These are phyloP conservation scores for Apus apus DNA, from an alignment of 2,113 vertebrate species.

Conservation along the genomic window DNA sequence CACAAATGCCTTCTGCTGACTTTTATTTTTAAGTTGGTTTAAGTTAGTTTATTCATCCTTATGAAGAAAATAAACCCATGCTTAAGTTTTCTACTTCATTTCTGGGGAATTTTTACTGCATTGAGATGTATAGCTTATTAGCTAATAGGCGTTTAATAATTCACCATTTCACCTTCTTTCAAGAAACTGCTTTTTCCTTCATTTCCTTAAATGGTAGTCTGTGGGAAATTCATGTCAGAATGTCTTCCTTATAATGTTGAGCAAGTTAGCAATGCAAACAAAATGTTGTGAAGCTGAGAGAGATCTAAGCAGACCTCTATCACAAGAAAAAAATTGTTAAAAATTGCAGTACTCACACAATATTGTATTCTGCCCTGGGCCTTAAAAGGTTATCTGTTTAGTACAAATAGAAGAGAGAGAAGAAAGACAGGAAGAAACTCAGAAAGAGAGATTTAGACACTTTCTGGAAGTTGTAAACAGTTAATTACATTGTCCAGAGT, in stretches of 20 bases:
- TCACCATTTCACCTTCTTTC: neutral
- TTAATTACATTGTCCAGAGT: neutral
- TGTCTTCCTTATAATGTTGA: neutral
- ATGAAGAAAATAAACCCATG: neutral
- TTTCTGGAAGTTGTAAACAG: neutral
- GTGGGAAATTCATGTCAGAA: neutral
- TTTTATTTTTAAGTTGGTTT: neutral
- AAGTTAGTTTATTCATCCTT: neutral
- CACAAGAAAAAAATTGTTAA: neutral
- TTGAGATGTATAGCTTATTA: neutral
- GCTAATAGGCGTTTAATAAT: neutral
- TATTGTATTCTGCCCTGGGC: neutral
- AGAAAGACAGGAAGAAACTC: neutral
- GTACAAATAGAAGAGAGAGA: neutral
- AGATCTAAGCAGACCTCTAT: neutral
- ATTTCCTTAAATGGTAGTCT: neutral
- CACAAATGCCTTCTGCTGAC: neutral
- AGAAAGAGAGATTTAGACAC: neutral
- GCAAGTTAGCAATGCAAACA: neutral
- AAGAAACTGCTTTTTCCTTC: neutral
- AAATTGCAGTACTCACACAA: accelerated
- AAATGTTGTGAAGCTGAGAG: neutral
- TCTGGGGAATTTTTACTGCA: neutral
- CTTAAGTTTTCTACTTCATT: neutral
- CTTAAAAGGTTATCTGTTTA: neutral